Conservation (phyloP, 2,797 vertebrate genomes). For the Urophycis tenuis region DNA sequence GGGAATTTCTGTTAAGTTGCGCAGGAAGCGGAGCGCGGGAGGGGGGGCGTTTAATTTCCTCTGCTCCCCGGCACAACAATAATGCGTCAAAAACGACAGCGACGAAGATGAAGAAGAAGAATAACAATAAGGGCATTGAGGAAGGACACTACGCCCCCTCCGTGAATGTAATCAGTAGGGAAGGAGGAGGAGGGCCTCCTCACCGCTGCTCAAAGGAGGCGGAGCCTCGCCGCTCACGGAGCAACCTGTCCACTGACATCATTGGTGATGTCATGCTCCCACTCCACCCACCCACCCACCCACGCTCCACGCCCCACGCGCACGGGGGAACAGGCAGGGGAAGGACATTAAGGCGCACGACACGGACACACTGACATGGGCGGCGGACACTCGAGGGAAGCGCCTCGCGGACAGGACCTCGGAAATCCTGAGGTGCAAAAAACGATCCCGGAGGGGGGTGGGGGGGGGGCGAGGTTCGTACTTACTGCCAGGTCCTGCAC, state of each 20-base stretch:
- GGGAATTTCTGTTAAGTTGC: slow-evolving; percentile 17
- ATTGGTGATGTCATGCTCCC: slow-evolving; percentile 65
- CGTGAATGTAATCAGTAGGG: slow-evolving; percentile 39
- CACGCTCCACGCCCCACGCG: no score
- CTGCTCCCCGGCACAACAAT: background rate
- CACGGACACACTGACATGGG: slow-evolving; percentile 29
- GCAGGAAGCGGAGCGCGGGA: background rate
- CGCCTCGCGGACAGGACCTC: slow-evolving; percentile 28
- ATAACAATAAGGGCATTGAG: slow-evolving; percentile 15
- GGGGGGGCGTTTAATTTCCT: background rate
- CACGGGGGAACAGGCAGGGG: slow-evolving; percentile 22
- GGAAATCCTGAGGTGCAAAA: slow-evolving; percentile 8
- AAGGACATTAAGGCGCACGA: slow-evolving; percentile 17
- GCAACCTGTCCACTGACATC: background rate
- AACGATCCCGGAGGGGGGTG: background rate
- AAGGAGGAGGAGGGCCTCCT: background rate
- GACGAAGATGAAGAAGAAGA: background rate
- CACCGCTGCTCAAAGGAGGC: background rate
- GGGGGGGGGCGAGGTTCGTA: slow-evolving; percentile 58
- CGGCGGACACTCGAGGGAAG: slow-evolving; percentile 27
- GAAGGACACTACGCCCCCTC: slow-evolving; percentile 43
- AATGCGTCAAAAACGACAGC: slow-evolving; percentile 24
- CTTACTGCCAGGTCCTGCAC: slow-evolving; percentile 99
- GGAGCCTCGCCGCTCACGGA: background rate
- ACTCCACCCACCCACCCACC: background rate